These are phyloP conservation scores for Cacatua alba DNA, from an alignment of 2,113 vertebrate species.

Conservation along the genomic window DNA sequence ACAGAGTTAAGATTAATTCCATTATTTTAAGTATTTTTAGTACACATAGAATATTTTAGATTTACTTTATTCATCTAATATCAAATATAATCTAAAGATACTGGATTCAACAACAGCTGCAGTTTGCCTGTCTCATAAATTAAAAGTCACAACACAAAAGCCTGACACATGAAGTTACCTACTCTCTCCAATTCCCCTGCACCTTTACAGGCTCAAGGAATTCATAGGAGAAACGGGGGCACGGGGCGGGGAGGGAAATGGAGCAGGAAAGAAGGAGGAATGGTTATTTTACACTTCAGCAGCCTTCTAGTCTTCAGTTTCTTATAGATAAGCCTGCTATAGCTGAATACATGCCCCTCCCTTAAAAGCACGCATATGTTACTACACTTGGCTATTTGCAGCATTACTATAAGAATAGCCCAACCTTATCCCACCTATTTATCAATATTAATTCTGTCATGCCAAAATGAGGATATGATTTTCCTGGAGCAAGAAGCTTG, in stretches of 20 bases:
- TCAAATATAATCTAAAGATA: neutral
- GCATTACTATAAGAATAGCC: neutral
- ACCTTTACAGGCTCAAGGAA: neutral
- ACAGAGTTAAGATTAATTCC: neutral
- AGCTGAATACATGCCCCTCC: neutral
- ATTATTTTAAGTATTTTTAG: neutral
- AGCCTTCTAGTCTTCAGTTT: neutral
- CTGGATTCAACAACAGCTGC: neutral
- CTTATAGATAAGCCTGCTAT: rapidly evolving
- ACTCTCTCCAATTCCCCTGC: neutral
- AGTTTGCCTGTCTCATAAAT: neutral
- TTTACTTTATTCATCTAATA: neutral
- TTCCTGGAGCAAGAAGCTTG: neutral
- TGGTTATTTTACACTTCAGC: neutral
- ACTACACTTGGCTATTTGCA: neutral
- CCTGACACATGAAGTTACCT: neutral
- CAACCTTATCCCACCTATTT: neutral
- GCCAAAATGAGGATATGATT: neutral
- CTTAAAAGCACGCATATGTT: rapidly evolving
- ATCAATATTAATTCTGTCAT: neutral
- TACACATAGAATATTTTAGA: neutral
- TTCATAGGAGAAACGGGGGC: neutral
- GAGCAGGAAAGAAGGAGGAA: neutral
- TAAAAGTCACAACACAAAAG: neutral
- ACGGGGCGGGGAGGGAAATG: neutral